These are phyloP conservation scores for Pemphredon lugubris DNA, from an alignment of 2,888 invertebrate species.

Conservation along the genomic window DNA sequence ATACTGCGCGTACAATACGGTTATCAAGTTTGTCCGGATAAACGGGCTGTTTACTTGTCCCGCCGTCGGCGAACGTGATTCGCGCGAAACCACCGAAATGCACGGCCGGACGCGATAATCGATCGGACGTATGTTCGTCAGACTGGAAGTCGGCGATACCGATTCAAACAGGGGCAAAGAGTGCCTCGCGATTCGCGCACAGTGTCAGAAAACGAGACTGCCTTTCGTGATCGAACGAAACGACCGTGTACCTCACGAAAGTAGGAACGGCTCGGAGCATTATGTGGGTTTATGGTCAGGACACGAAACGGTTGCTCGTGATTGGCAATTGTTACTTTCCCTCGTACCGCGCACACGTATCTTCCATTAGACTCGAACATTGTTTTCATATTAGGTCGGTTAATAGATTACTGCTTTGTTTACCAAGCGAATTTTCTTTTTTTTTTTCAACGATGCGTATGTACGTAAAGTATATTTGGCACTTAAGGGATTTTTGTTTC, in stretches of 20 bases:
- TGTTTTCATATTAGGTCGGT: no score
- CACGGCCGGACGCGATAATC: conserved; percentile 45
- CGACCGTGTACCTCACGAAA: no score
- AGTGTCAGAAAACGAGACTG: background rate
- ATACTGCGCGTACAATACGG: no score
- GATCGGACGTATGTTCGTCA: conserved; percentile 52
- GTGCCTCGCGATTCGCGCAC: conserved; percentile 14
- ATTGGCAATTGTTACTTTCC: conserved; percentile 51
- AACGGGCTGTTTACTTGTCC: conserved; percentile 35
- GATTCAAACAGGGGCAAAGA: conserved; percentile 35
- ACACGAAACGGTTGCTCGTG: conserved; percentile 23
- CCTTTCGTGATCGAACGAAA: background rate
- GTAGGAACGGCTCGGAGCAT: conserved; percentile 8
- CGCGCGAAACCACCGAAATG: conserved; percentile 28
- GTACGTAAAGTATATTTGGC: no score
- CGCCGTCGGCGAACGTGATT: conserved; percentile 41
- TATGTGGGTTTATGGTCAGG: conserved; percentile 36
- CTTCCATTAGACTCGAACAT: conserved; percentile 29
- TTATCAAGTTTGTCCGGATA: conserved; percentile 21
- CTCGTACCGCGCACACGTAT: conserved; percentile 14
- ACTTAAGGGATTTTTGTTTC: no score
- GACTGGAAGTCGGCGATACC: conserved; percentile 58
- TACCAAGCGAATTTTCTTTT: no score
- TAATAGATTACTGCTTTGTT: no score
- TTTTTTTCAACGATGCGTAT: no score